Base-by-base conservation (phyloP, 2,797 vertebrate genomes). In the Fistularia commersonii region DNA sequence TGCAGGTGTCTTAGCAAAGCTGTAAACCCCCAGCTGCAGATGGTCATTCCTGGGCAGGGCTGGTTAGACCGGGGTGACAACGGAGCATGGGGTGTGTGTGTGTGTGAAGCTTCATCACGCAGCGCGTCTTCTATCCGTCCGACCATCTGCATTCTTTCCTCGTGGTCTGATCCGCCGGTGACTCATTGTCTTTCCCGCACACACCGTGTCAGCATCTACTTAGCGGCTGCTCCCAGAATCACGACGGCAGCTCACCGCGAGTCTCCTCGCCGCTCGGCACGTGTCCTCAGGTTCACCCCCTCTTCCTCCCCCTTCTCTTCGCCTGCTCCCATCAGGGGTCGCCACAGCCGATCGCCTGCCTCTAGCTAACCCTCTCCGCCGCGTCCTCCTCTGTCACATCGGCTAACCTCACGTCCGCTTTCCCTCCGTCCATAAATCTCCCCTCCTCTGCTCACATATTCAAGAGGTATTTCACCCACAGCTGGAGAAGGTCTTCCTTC, bases 21-120 rank as follows among this genome's bases (percentile, higher is more conserved):
- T 61, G 45, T 66, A 49, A 72, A 68, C 32, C 64, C n/a, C 14
- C 23, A 35, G 48, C 60, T 87, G 73, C 88, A 88, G 79, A 74
- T 86, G 82, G 82, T 80, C 86, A 89, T 90, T 88, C 88, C 87
- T 73, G 76, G 13, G 56, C 66, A 75, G 84, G 84, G 83, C 83
- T 85, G 83, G 74, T 83, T 83, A 74, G 79, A n/a, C 72, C 70
- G 54, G 65, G 59, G 52, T 77, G 82, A 86, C 79, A 74, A 68
- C 75, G 54, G 52, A 45, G 15, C 33, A 52, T 32, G 43, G 68
- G 49, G 47, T 36, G 13, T 38, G 31, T 44, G 61, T 8, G 54
- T 36, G 35, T 3, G 45, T 61, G 51, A n/a, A n/a, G 13, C 69
- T 74, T 70, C 44, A n/a, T n/a, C n/a, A n/a, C n/a, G n/a, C n/a